Base-by-base conservation (phyloP, 2,113 vertebrate genomes). In the Danionella cerebrum region DNA sequence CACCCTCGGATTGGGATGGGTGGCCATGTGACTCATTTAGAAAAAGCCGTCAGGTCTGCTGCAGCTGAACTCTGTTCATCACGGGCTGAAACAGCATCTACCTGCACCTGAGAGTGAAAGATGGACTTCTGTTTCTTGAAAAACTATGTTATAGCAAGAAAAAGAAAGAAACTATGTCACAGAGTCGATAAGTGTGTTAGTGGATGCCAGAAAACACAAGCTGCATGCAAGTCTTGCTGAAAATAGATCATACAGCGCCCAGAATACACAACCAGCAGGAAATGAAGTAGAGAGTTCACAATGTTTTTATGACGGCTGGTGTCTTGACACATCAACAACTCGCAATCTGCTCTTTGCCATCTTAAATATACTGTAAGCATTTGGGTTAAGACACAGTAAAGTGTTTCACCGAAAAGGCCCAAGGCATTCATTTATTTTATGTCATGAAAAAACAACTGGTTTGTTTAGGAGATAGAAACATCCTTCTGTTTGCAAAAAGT, bases 301-400 rank as follows among this genome's bases (percentile, higher is more conserved):
- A 44, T 60, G 57, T 60, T 25, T 59, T 59, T 59, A 59, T 59
- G 41, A 62, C 58, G 19, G 58, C 3, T 6, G 21, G 4, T 2
- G 5, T 31, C n/a, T 4, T 42, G 57, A 44, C 59, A 63, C 16
- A 18, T 47, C 27, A 1, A 42, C 59, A 47, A 47, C 59, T 48
- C 12, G 22, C 41, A 47, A 63, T 22, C 59, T n/a, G 5, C 41
- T 50, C 19, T 14, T 18, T 44, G 39, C 18, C 39, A 29, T 13
- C 9, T 3, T 38, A 59, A 59, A 59, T 25, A 44, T 10, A 25
- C 25, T 25, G 36, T 14, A 14, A n/a, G n/a, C n/a, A 22, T 58
- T 58, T 13, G 16, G 5, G n/a, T 31, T 14, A n/a, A 39, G 54
- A 5, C 25, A 12, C 10, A 19, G 42, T 27, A 44, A 12, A 44